These are phyloP conservation scores for Anarrhichthys ocellatus DNA, from an alignment of 2,113 vertebrate species.

Conservation along the genomic window DNA sequence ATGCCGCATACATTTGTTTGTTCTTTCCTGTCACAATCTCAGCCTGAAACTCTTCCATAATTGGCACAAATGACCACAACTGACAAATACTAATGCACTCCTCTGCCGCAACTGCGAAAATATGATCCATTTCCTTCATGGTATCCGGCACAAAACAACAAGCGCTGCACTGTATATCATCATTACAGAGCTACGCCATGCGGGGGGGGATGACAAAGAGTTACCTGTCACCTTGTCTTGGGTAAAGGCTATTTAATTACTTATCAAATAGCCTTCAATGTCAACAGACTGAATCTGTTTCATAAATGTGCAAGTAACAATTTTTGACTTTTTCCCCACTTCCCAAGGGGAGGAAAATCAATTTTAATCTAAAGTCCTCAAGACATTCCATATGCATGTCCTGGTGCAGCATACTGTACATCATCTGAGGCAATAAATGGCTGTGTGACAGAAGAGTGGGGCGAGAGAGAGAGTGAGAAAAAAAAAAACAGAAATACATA, in stretches of 20 bases:
- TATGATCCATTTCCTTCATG: constrained; percentile 61
- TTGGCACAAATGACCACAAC: constrained; percentile 66
- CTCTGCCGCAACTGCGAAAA: constrained; percentile 39
- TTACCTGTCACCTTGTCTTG: constrained; percentile 96
- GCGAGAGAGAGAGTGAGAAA: neutral
- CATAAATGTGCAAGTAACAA: constrained; percentile 97
- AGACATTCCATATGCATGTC: constrained; percentile 89
- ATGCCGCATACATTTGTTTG: constrained; percentile 28
- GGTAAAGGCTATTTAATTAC: constrained; percentile 97
- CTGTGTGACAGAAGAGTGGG: constrained; percentile 68
- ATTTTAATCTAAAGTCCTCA: constrained; percentile 97
- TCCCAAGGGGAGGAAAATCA: constrained; percentile 97
- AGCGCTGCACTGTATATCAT: constrained; percentile 82
- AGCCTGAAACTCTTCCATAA: constrained; percentile 59
- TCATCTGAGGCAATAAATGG: constrained; percentile 90
- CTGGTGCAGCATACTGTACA: constrained; percentile 86
- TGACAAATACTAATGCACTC: constrained; percentile 49
- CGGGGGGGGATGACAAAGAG: constrained; percentile 85
- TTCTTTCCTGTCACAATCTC: constrained; percentile 46
- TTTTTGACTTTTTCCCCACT: constrained; percentile 90
- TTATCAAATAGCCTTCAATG: constrained; percentile 97
- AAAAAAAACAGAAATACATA: constrained; percentile 42
- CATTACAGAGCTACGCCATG: constrained; percentile 86
- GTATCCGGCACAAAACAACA: constrained; percentile 56
- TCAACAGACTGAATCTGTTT: constrained; percentile 97